Evolutionary conservation across 2,888 invertebrate species (phyloP).

Genomic region (Crioceris asparagi): DNA sequence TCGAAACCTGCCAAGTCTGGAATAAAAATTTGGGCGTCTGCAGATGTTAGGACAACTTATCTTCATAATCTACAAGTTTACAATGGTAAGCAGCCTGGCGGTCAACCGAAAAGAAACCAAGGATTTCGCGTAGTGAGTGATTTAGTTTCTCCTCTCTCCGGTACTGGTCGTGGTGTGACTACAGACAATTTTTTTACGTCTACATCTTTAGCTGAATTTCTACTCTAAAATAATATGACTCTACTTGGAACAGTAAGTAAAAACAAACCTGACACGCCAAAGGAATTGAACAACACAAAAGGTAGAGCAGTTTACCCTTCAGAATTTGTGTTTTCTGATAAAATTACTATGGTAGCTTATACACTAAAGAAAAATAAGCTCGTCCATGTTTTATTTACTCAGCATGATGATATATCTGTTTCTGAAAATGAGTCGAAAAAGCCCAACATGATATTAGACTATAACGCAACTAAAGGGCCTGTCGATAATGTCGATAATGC

Average conservation of each 20-base stretch:
- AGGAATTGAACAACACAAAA: slow-evolving; percentile 6
- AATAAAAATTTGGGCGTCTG: slow-evolving; percentile 17
- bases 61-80: slow-evolving; percentile 17
- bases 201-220: slow-evolving; percentile 7
- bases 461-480: slow-evolving; percentile 11
- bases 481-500: slow-evolving; percentile 11
- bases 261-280: slow-evolving; percentile 10
- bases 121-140: slow-evolving; percentile 13
- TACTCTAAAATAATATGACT: slow-evolving; percentile 9
- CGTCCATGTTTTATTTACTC: slow-evolving; percentile 12
- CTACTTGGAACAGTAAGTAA: slow-evolving; percentile 11
- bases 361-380: slow-evolving; percentile 11
- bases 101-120: slow-evolving; percentile 12
- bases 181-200: slow-evolving; percentile 12
- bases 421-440: slow-evolving; percentile 5
- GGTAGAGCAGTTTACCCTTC: slow-evolving; percentile 4
- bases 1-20: slow-evolving; percentile 15
- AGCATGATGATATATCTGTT: slow-evolving; percentile 11
- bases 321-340: slow-evolving; percentile 6
- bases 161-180: slow-evolving; percentile 13
- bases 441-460: slow-evolving; percentile 11
- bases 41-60: slow-evolving; percentile 15
- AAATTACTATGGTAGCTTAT: slow-evolving; percentile 11
- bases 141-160: slow-evolving; percentile 7
- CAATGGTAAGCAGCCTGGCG: slow-evolving; percentile 12